Conservation (phyloP, 2,888 invertebrate genomes). For the Caradrina clavipalpis region DNA sequence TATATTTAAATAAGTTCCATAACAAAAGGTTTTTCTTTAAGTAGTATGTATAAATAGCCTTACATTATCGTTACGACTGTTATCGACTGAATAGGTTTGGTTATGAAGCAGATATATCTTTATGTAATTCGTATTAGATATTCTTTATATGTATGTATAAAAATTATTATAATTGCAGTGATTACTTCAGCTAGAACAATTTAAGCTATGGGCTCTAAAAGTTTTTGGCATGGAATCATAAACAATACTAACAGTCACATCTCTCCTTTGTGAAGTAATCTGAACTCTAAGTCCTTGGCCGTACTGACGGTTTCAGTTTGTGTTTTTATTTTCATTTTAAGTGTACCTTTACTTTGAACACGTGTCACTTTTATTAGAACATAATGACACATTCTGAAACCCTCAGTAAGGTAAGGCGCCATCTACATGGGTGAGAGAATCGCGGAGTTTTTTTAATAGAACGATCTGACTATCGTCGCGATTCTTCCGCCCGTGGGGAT, state of each 20-base stretch:
- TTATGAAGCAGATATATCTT: slow-evolving; percentile 78
- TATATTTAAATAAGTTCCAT: slow-evolving; percentile 89
- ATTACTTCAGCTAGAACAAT: slow-evolving; percentile 76
- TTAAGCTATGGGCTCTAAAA: slow-evolving; percentile 66
- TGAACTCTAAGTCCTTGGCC: slow-evolving; percentile 22
- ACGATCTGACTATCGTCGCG: background rate
- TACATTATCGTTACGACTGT: slow-evolving; percentile 87
- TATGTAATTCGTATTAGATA: slow-evolving; percentile 68
- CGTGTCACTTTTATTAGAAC: background rate
- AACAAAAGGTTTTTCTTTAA: slow-evolving; percentile 86
- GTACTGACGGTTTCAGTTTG: slow-evolving; percentile 30
- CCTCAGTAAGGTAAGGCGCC: slow-evolving; percentile 7
- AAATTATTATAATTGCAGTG: slow-evolving; percentile 74
- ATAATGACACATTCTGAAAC: slow-evolving; percentile 12
- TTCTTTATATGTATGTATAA: slow-evolving; percentile 66
- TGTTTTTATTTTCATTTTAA: background rate
- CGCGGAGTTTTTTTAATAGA: background rate
- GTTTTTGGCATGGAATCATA: slow-evolving; percentile 59
- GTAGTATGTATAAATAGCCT: slow-evolving; percentile 89
- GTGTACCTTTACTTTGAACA: background rate
- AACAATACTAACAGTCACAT: slow-evolving; percentile 54
- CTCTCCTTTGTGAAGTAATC: slow-evolving; percentile 59
- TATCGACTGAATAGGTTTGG: slow-evolving; percentile 81
- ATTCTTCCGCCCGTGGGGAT: background rate
- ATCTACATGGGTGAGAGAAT: background rate